Conservation (phyloP, 2,888 invertebrate genomes). For the Ectemnius continuus region DNA sequence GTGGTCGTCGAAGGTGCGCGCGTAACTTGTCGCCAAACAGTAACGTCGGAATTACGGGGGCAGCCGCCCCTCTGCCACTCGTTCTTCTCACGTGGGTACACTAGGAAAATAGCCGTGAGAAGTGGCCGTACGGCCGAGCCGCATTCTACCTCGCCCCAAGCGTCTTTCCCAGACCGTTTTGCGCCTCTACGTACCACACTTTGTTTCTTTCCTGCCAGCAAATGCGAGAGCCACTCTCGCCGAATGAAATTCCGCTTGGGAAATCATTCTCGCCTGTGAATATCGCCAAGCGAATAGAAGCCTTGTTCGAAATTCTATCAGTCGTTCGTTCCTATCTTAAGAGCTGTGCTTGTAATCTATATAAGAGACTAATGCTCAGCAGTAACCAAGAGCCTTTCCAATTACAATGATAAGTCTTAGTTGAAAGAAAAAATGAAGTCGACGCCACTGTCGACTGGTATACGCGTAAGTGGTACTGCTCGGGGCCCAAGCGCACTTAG, state of each 20-base stretch:
- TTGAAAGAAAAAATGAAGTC: background rate
- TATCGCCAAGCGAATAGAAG: background rate
- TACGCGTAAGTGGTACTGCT: conserved; percentile 7
- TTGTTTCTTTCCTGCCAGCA: background rate
- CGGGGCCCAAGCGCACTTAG: conserved; percentile 11
- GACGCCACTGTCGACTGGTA: conserved; percentile 25
- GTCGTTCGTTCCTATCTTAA: background rate
- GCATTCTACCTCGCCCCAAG: conserved; percentile 12
- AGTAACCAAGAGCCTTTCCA: background rate
- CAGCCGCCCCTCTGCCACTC: conserved; percentile 24
- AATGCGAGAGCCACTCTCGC: background rate
- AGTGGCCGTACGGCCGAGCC: conserved; percentile 16
- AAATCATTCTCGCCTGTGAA: background rate
- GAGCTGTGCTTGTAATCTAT: background rate
- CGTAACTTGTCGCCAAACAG: conserved; percentile 36
- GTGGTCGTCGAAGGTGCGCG: conserved; percentile 31
- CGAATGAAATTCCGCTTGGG: background rate
- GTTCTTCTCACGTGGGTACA: conserved; percentile 13
- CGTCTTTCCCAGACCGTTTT: background rate
- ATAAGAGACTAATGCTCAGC: background rate
- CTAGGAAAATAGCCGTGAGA: conserved; percentile 31
- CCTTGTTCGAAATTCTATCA: background rate
- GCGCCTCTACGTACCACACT: background rate
- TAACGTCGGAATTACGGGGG: conserved; percentile 47
- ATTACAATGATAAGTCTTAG: background rate